Conservation (phyloP, 2,888 invertebrate species). For the Cantharis nigra region DNA sequence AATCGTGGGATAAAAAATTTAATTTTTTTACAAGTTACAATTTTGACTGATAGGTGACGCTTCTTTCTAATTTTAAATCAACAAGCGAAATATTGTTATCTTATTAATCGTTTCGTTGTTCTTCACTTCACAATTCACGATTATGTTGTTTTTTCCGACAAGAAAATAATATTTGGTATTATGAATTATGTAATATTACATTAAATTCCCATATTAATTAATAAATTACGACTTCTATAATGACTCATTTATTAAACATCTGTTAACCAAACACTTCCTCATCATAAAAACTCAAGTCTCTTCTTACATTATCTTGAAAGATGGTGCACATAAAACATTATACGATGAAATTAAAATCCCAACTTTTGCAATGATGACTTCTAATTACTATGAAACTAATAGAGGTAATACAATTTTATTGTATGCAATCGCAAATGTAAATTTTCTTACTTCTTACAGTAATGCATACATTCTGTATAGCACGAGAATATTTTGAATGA, state of each 20-base stretch:
- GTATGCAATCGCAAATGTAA: not conserved
- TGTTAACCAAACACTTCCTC: conserved; percentile 16
- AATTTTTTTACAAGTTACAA: not conserved
- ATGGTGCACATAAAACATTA: not conserved
- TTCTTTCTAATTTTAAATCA: not conserved
- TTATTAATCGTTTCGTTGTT: not conserved
- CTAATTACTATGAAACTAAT: not conserved
- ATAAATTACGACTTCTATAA: not conserved
- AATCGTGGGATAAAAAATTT: not conserved
- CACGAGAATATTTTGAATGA: not conserved
- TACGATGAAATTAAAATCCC: not conserved
- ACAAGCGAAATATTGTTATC: not conserved
- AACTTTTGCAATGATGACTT: not conserved
- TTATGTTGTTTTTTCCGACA: not conserved
- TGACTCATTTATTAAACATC: conserved; percentile 13
- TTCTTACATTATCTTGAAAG: not conserved
- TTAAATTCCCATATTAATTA: conserved; percentile 3
- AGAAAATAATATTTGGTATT: not conserved
- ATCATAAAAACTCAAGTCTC: not conserved
- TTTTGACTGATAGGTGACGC: not conserved
- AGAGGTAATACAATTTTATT: not conserved
- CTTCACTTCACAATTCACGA: not conserved
- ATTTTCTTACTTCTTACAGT: not conserved
- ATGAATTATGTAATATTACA: not conserved
- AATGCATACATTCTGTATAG: not conserved